Evolutionary conservation across 2,797 vertebrate species (phyloP), one percentile per base, ranked within the genome.

Genomic region (Garrulus glandarius): DNA sequence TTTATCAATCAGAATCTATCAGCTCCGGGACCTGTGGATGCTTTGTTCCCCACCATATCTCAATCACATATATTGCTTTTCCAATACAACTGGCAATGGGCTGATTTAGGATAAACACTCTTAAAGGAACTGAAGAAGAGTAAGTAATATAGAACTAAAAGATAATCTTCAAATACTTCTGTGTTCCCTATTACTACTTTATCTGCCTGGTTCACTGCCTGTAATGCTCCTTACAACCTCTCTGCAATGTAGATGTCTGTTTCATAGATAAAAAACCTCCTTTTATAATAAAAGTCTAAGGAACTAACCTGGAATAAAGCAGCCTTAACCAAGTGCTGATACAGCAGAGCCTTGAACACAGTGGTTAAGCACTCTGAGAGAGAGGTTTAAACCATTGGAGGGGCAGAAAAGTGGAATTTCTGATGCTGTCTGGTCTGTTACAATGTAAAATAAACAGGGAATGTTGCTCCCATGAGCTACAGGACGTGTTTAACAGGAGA

Each of bases 1-100:
- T 95, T 97, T 97, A 96, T 97, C 95, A 88, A 84, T 95, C 93
- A 95, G 90, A 93, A 93, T 94, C 96, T 94, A 92, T 80, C 79
- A 94, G 92, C 90, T 93, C 60, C 39, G 20, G 76, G 94, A 81
- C 41, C 70, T 72, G 79, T 37, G 80, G 55, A 4, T 84, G 67
- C 65, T 97, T 93, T 95, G 92, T 95, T 82, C 90, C 82, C 86
- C 92, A 87, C 83, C 87, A 14, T 93, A 95, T 87, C 93, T 97
- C 97, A 93, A 79, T 94, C 96, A 89, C 26, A 68, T 37, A 60
- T 81, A 96, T 81, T 96, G 87, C 95, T 96, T 96, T 97, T 96
- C 86, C 92, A 94, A 74, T 84, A 81, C 74, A 59, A 55, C 65
- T 80, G 85, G 74, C 77, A 85, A n/a, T 61, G 79, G 70, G 56